These are phyloP conservation scores for Pangasianodon gigas DNA, from an alignment of 2,113 vertebrate species.

Conservation along the genomic window DNA sequence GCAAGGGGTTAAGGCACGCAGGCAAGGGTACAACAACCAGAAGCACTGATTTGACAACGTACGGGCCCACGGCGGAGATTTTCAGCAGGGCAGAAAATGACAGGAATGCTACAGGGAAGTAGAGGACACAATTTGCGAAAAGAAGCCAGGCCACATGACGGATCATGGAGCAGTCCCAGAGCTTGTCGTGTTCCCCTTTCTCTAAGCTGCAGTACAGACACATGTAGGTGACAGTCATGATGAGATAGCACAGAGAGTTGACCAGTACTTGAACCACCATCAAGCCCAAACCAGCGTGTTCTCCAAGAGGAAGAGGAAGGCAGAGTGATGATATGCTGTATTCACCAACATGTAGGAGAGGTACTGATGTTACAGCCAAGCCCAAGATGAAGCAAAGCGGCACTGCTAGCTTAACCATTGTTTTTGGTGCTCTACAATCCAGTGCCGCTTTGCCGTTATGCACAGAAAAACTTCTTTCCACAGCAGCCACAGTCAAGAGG, in stretches of 20 bases:
- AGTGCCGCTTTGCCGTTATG: slow-evolving; percentile 62
- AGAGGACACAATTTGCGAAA: slow-evolving; percentile 90
- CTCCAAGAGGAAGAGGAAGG: slow-evolving; percentile 80
- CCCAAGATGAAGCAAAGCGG: slow-evolving; percentile 74
- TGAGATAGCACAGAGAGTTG: slow-evolving; percentile 85
- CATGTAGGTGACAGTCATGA: slow-evolving; percentile 86
- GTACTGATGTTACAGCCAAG: slow-evolving; percentile 74
- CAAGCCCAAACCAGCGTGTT: slow-evolving; percentile 77
- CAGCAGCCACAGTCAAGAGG: slow-evolving; percentile 82
- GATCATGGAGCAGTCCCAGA: slow-evolving; percentile 83
- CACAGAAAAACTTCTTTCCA: slow-evolving; percentile 80
- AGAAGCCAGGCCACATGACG: slow-evolving; percentile 89
- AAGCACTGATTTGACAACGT: slow-evolving; percentile 84
- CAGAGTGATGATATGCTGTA: slow-evolving; percentile 83
- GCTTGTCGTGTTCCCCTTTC: slow-evolving; percentile 77
- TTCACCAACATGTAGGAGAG: slow-evolving; percentile 76
- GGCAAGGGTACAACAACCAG: slow-evolving; percentile 87
- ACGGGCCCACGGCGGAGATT: slow-evolving; percentile 81
- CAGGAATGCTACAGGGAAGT: slow-evolving; percentile 88
- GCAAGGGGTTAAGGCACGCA: slow-evolving; percentile 88
- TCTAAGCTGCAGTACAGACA: slow-evolving; percentile 84
- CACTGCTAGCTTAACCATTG: slow-evolving; percentile 65
- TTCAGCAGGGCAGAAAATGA: slow-evolving; percentile 88
- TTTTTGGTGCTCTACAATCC: slow-evolving; percentile 67
- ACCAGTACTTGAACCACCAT: slow-evolving; percentile 85